A percentile compares a stretch with the other conserved stretches of the same genome.
These are phyloP conservation scores for Drosophila leontia DNA, from an alignment of 1,140 invertebrate genomes.

Conservation along the genomic window DNA sequence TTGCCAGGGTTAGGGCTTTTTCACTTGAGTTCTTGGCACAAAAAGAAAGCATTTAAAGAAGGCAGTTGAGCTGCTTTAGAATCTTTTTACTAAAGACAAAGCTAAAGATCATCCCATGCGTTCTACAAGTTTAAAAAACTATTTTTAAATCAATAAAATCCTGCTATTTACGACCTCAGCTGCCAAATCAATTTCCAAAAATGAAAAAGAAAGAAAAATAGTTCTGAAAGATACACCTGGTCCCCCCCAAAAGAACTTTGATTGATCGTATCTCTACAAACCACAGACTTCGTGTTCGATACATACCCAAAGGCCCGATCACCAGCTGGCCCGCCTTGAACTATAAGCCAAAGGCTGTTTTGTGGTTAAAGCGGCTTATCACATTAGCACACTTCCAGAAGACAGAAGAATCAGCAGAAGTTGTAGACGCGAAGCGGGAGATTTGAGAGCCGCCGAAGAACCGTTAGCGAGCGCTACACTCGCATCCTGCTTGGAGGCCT, in stretches of 20 bases:
- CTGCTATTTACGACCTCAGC: neutral
- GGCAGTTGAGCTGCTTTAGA: neutral
- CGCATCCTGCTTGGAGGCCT: slow-evolving; percentile 44
- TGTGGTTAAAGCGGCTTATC: slow-evolving; percentile 57
- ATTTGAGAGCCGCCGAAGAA: slow-evolving; percentile 37
- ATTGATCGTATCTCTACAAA: slow-evolving; percentile 32
- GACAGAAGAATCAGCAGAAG: slow-evolving; percentile 11
- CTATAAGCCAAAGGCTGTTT: slow-evolving; percentile 33
- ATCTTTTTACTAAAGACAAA: neutral
- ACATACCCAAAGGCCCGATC: slow-evolving; percentile 40
- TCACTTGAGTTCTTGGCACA: neutral
- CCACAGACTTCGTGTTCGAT: slow-evolving; percentile 26
- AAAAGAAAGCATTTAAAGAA: neutral
- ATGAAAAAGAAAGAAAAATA: neutral
- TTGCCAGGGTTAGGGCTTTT: neutral
- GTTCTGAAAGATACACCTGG: slow-evolving; percentile 11
- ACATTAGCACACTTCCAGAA: slow-evolving; percentile 57
- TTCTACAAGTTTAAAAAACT: neutral
- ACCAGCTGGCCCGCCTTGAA: slow-evolving; percentile 33
- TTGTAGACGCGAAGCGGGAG: slow-evolving; percentile 15
- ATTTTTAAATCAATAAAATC: neutral
- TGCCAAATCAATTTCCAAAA: neutral
- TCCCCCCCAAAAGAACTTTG: slow-evolving; percentile 9
- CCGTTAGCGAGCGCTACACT: slow-evolving; percentile 52
- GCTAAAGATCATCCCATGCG: neutral